These are phyloP conservation scores for Urocynchramus pylzowi DNA, from an alignment of 2,113 vertebrate genomes.

Conservation along the genomic window DNA sequence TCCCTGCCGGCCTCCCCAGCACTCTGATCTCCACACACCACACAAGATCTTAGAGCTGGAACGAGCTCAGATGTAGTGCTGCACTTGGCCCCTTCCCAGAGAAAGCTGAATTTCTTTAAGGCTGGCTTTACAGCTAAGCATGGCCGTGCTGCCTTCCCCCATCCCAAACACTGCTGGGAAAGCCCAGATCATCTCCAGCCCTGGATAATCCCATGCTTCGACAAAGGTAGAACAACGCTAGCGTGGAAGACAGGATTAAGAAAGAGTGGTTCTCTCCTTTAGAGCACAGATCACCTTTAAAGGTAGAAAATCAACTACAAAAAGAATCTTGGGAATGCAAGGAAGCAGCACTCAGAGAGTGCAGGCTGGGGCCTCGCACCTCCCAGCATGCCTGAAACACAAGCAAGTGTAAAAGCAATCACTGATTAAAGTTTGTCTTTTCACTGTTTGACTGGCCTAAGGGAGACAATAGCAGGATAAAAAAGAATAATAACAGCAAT, in stretches of 20 bases:
- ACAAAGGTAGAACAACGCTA: not conserved
- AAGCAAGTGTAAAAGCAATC: slow-evolving; percentile 14
- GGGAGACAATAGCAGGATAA: slow-evolving; percentile 18
- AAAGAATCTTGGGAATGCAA: not conserved
- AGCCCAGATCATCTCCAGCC: not conserved
- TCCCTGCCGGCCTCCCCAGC: not conserved
- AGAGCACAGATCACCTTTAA: not conserved
- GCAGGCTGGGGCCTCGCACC: not conserved
- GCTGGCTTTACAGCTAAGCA: not conserved
- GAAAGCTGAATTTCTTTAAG: not conserved
- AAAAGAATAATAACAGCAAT: slow-evolving; percentile 25
- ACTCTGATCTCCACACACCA: not conserved
- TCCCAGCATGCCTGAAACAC: slow-evolving; percentile 20
- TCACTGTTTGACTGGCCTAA: not conserved
- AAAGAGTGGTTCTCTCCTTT: not conserved
- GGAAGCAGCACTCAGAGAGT: not conserved
- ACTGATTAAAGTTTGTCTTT: not conserved
- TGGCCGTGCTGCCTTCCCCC: not conserved
- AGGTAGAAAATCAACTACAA: not conserved
- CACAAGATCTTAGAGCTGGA: not conserved
- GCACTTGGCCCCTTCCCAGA: not conserved
- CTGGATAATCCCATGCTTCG: not conserved
- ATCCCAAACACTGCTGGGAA: not conserved
- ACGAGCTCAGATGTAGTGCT: not conserved
- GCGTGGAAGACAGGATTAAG: not conserved